A percentile compares a stretch with the other conserved stretches of the same genome.
phyloP scores from a whole-genome alignment of 2,113 vertebrate species.

The Psephotus haematonotus region DNA sequence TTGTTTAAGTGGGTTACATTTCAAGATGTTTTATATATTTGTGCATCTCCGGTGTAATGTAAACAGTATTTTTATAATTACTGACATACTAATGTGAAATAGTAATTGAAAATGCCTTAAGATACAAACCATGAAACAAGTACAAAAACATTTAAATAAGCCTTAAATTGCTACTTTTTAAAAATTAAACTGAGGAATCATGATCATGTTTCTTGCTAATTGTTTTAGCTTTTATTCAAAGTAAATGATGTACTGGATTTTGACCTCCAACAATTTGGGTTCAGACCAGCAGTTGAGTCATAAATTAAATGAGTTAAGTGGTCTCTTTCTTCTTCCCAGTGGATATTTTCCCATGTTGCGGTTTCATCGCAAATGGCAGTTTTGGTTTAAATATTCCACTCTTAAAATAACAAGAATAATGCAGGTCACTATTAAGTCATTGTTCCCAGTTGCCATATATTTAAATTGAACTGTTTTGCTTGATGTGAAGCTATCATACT shows the following conservation, averaged over 20 bases:
- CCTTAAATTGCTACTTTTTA: slow-evolving; percentile 36
- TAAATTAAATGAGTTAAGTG: slow-evolving; percentile 52
- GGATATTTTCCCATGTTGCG: slow-evolving; percentile 41
- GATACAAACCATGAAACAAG: slow-evolving; percentile 25
- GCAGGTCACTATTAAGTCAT: slow-evolving; percentile 32
- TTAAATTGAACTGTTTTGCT: neutral
- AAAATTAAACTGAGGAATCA: slow-evolving; percentile 1
- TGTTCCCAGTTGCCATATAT: neutral
- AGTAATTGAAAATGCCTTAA: slow-evolving; percentile 38
- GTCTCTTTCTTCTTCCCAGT: slow-evolving; percentile 45
- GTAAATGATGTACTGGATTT: slow-evolving; percentile 34
- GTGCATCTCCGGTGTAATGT: slow-evolving; percentile 7
- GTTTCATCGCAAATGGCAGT: slow-evolving; percentile 39
- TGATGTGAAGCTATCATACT: neutral
- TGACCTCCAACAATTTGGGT: slow-evolving; percentile 48
- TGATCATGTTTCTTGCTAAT: slow-evolving; percentile 53
- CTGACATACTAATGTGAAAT: neutral
- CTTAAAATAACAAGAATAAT: slow-evolving; percentile 46
- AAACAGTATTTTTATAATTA: slow-evolving; percentile 30
- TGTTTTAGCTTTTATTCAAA: slow-evolving; percentile 46
- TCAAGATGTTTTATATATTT: slow-evolving; percentile 2
- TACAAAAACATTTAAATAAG: slow-evolving; percentile 35
- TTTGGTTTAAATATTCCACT: slow-evolving; percentile 39
- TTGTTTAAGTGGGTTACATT: neutral
- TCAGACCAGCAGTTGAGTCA: slow-evolving; percentile 43